Percentiles rank a stretch among this genome's conserved stretches.
Evolutionary conservation across 2,113 vertebrate genomes (phyloP).

Genomic region (Campylorhamphus procurvoides): DNA sequence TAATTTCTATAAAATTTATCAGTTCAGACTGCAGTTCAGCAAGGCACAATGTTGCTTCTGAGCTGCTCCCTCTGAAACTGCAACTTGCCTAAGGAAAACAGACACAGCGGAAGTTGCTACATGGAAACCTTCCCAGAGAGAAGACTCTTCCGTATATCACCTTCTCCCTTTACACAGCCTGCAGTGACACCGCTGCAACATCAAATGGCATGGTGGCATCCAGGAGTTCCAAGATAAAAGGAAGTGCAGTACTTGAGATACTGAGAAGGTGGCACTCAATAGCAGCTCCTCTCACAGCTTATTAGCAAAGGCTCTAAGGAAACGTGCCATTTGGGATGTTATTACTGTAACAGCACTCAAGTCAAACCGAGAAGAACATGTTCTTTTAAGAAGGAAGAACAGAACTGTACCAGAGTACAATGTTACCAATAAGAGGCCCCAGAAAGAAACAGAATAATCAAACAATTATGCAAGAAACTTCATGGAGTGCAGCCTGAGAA

Average conservation of each 20-base stretch:
- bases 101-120: neutral
- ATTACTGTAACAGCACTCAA: neutral
- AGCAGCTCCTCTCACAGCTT: neutral
- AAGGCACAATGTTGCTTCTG: neutral
- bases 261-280: rapidly evolving
- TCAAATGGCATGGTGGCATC: neutral
- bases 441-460: neutral
- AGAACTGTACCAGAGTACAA: neutral
- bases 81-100: neutral
- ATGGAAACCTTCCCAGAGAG: neutral
- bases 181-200: neutral
- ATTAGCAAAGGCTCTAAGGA: neutral
- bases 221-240: neutral
- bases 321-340: neutral
- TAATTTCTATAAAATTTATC: neutral
- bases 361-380: neutral
- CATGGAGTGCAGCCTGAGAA: neutral
- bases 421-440: neutral
- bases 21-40: neutral
- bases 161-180: neutral
- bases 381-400: neutral
- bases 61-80: neutral
- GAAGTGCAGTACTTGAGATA: neutral
- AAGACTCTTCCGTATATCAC: rapidly evolving
- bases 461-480: neutral